Percentiles rank a stretch among this genome's conserved stretches.
Evolutionary conservation across 2,797 vertebrate species (phyloP).

Genomic region (Crocodylus rhombifer): DNA sequence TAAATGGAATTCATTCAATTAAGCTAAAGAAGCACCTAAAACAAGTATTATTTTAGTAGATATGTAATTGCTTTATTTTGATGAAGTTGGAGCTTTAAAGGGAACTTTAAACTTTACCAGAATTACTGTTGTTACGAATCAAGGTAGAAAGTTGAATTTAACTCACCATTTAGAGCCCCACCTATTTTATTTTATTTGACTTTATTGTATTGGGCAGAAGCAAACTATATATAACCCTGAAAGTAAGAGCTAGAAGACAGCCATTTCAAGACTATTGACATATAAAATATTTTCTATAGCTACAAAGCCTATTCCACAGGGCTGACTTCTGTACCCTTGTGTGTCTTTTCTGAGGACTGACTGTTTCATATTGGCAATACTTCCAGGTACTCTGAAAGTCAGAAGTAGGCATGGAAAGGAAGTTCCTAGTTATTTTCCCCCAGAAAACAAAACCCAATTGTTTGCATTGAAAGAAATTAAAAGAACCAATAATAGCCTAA

Average conservation of each 20-base stretch:
- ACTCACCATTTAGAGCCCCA: not conserved
- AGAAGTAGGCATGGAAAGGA: not conserved
- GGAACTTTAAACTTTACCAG: constrained; percentile 25
- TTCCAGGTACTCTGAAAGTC: not conserved
- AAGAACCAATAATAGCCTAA: not conserved
- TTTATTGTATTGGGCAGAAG: not conserved
- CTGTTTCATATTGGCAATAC: not conserved
- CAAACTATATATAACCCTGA: not conserved
- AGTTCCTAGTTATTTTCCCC: not conserved
- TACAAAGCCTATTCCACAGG: not conserved
- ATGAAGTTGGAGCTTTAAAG: constrained; percentile 38
- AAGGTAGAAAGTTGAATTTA: constrained; percentile 22
- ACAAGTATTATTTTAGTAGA: constrained; percentile 49
- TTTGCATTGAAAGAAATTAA: not conserved
- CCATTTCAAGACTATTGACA: rapidly evolving
- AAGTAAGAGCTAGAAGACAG: not conserved
- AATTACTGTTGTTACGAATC: not conserved
- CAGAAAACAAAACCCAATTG: not conserved
- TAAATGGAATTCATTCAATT: constrained; percentile 74
- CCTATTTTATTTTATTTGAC: not conserved
- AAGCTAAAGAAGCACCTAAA: constrained; percentile 62
- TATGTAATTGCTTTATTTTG: constrained; percentile 62
- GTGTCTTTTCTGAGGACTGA: not conserved
- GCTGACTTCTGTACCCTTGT: not conserved
- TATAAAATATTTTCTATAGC: not conserved